Conservation (phyloP, 2,888 invertebrate species). For the Camponotus fellah region DNA sequence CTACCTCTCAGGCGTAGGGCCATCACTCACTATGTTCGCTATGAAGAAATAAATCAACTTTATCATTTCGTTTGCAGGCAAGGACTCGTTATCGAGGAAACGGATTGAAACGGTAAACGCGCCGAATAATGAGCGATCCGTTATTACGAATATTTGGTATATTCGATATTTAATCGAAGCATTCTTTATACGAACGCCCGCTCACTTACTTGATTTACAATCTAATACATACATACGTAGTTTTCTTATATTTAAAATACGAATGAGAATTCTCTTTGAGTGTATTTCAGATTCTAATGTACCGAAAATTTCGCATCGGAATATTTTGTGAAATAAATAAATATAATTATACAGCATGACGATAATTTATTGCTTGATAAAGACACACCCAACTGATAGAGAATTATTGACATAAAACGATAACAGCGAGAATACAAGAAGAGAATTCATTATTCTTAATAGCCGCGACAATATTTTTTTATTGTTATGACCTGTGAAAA, state of each 20-base stretch:
- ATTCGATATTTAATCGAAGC: slow-evolving; percentile 32
- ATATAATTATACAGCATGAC: neutral
- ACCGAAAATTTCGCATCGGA: neutral
- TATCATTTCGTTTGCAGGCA: neutral
- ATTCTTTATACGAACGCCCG: slow-evolving; percentile 30
- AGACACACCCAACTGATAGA: neutral
- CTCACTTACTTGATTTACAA: slow-evolving; percentile 5
- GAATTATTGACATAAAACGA: neutral
- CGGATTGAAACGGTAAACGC: slow-evolving; percentile 36
- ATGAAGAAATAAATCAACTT: slow-evolving; percentile 40
- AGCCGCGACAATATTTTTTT: neutral
- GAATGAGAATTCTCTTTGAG: neutral
- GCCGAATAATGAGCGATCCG: slow-evolving; percentile 19
- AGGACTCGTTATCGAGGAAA: slow-evolving; percentile 38
- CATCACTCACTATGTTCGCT: slow-evolving; percentile 87
- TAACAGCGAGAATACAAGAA: neutral
- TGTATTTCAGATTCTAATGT: neutral
- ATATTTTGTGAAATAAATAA: neutral
- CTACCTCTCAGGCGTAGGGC: slow-evolving; percentile 90
- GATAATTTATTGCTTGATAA: neutral
- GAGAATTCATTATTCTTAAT: neutral
- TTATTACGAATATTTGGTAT: slow-evolving; percentile 35
- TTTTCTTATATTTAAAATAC: neutral
- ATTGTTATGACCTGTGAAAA: neutral
- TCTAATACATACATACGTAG: neutral